Evolutionary conservation across 1,140 invertebrate species (phyloP), one percentile per base, ranked within the genome.

Genomic region (Drosophila serrata): DNA sequence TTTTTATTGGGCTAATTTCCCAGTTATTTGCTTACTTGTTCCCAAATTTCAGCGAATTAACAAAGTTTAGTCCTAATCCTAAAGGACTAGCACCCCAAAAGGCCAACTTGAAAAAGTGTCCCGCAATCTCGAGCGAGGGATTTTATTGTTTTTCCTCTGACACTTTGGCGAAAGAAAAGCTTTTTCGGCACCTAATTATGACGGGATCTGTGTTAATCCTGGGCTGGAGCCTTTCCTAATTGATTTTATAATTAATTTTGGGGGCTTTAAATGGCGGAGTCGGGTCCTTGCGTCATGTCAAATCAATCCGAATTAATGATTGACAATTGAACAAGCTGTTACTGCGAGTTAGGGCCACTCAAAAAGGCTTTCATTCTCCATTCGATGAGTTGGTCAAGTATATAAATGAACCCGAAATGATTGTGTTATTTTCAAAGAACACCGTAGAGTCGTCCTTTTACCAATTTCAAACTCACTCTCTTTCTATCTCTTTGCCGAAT

Each of bases 191-290:
- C 64, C 77, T 90, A 87, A 87, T 88, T 88, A 85, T 88, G 85
- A 90, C 65, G 79, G 75, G 78, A 90, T 90, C 87, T 72, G 70
- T 62, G 64, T 75, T 90, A 85, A 85, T 72, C 81, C 74, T 29
- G 48, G 49, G 53, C 69, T 40, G 56, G 64, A 65, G 76, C 43
- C 82, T 46, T 43, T 55, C n/a, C 63, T 84, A 88, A 88, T 90
- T 90, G 85, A 73, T 88, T 74, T 84, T 80, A 68, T 77, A 88
- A 88, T 85, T 90, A 88, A 90, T 88, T 88, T 81, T 33, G 58
- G 43, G 48, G 76, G 84, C 68, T 76, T 88, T 76, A 64, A 53
- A 60, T 17, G 49, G 29, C 77, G 27, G 11, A 19, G 9, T 39
- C 37, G 61, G 56, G 37, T 81, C 42, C 33, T 39, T 11, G 33